Percentiles rank a stretch among this genome's conserved stretches.
Evolutionary conservation across 1,140 invertebrate species (phyloP).

Genomic region (Apis cerana): DNA sequence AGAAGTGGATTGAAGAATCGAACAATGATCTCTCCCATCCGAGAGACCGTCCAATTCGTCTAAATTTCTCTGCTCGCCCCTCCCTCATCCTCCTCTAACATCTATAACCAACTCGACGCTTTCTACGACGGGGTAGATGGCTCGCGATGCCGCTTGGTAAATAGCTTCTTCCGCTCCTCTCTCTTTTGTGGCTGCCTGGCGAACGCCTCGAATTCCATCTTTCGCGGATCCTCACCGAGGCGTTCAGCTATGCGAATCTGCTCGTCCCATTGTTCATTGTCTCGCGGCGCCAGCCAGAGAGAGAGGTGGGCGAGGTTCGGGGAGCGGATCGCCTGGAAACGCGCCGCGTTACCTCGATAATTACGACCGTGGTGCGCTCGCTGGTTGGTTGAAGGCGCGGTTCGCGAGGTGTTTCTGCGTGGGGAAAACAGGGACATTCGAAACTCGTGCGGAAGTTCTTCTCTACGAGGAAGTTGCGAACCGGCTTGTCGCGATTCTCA

Average conservation of each 20-base stretch:
- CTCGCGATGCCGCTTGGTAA: slow-evolving; percentile 51
- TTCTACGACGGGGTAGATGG: slow-evolving; percentile 36
- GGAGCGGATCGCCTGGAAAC: slow-evolving; percentile 28
- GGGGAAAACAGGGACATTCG: background rate
- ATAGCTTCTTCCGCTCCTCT: slow-evolving; percentile 48
- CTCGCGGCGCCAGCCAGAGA: slow-evolving; percentile 9
- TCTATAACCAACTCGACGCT: slow-evolving; percentile 51
- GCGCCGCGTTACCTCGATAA: slow-evolving; percentile 40
- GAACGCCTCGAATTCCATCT: slow-evolving; percentile 51
- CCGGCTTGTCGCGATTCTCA: too few relatives aligned
- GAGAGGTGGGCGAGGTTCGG: slow-evolving; percentile 36
- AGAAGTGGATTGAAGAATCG: background rate
- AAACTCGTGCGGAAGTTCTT: background rate
- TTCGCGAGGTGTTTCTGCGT: background rate
- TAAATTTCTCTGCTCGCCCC: slow-evolving; percentile 22
- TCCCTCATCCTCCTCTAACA: slow-evolving; percentile 40
- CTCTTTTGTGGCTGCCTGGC: slow-evolving; percentile 47
- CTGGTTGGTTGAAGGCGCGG: background rate
- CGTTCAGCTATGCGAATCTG: slow-evolving; percentile 49
- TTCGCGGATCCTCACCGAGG: slow-evolving; percentile 40
- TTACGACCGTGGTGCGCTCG: background rate
- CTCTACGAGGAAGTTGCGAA: too few relatives aligned
- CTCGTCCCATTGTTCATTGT: slow-evolving; percentile 42
- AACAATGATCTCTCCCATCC: background rate
- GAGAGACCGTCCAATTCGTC: slow-evolving; percentile 8